These are phyloP conservation scores for Oostethus manadensis DNA, from an alignment of 2,113 vertebrate species.

Conservation along the genomic window DNA sequence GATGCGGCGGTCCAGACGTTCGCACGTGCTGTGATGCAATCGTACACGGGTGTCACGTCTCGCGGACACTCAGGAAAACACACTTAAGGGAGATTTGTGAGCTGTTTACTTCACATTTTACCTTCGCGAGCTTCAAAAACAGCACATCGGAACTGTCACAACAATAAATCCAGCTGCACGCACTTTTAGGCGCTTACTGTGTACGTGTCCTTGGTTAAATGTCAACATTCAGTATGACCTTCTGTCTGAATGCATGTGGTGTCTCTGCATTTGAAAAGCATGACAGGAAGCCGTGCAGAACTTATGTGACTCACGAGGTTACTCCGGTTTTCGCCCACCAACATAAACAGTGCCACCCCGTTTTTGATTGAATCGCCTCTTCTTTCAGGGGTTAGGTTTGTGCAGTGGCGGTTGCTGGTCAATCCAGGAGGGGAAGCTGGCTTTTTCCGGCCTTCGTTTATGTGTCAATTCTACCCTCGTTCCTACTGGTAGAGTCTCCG, in stretches of 20 bases:
- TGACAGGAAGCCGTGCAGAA: background rate
- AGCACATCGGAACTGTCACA: background rate
- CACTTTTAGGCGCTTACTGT: background rate
- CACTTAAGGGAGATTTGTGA: background rate
- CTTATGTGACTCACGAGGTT: background rate
- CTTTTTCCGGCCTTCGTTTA: no score
- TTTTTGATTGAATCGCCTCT: background rate
- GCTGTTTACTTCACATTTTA: background rate
- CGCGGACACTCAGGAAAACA: conserved; percentile 14
- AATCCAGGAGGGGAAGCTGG: no score
- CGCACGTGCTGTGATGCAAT: conserved; percentile 15
- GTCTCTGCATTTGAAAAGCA: conserved; percentile 7
- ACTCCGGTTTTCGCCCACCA: background rate
- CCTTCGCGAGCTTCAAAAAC: background rate
- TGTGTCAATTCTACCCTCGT: no score
- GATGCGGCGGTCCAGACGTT: conserved; percentile 32
- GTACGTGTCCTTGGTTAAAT: conserved; percentile 2
- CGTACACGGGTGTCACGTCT: conserved; percentile 19
- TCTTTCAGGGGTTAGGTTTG: background rate
- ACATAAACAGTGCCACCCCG: background rate
- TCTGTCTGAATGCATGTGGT: background rate
- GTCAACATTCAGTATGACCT: background rate
- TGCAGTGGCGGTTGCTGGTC: no score
- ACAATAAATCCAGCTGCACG: background rate
- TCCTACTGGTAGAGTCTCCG: no score